These are phyloP conservation scores for Drosophila ercepeae DNA, from an alignment of 1,140 invertebrate species.

Conservation along the genomic window DNA sequence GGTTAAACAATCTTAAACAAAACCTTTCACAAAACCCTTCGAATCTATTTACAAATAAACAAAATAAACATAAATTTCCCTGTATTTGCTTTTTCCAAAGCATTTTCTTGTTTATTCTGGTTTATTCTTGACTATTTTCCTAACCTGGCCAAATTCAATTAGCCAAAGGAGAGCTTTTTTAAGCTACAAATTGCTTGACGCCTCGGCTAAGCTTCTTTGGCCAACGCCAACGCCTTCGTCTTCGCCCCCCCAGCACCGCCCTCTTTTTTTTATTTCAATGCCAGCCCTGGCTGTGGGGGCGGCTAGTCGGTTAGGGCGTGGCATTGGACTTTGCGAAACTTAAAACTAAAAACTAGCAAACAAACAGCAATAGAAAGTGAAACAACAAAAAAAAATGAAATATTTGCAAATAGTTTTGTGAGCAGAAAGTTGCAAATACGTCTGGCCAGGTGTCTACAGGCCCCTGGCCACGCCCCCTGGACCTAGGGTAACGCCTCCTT, in stretches of 20 bases:
- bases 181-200: conserved; percentile 76
- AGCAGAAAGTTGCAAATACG: conserved; percentile 60
- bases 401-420: conserved; percentile 75
- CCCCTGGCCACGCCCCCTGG: conserved; percentile 28
- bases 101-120: no score
- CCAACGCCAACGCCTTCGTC: conserved; percentile 29
- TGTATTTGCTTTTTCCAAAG: background rate
- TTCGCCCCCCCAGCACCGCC: background rate
- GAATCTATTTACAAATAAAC: no score
- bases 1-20: no score
- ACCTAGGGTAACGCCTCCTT: conserved; percentile 27
- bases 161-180: conserved; percentile 27
- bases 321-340: conserved; percentile 49
- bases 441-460: conserved; percentile 65
- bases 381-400: conserved; percentile 52
- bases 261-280: conserved; percentile 9
- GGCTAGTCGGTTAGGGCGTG: no score
- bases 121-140: background rate
- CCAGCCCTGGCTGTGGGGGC: conserved; percentile 6
- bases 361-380: conserved; percentile 35
- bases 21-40: no score
- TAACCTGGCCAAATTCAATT: conserved; percentile 53
- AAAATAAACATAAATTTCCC: no score
- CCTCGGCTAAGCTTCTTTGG: conserved; percentile 60
- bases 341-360: background rate